phyloP scores from a whole-genome alignment of 2,113 vertebrate genomes.

The Montifringilla adamsi region DNA sequence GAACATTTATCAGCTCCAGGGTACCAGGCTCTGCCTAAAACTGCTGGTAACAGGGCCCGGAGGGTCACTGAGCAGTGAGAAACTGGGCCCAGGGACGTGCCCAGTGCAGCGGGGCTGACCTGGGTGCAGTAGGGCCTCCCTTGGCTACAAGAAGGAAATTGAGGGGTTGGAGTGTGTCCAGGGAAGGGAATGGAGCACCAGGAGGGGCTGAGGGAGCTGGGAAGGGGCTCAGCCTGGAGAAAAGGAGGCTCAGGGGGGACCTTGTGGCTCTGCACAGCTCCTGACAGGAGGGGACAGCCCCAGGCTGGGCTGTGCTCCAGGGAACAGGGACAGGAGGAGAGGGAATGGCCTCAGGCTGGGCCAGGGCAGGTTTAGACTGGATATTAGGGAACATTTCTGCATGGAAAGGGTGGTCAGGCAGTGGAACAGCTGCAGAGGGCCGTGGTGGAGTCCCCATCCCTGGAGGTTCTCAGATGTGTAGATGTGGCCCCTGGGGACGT shows the following conservation, averaged over 20 bases:
- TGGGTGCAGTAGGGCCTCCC: neutral
- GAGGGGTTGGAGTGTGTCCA: fast-evolving
- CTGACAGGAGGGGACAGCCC: neutral
- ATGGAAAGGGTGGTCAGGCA: neutral
- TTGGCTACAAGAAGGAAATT: neutral
- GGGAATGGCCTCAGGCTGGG: fast-evolving
- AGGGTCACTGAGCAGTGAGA: neutral
- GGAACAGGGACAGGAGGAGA: neutral
- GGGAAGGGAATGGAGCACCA: fast-evolving
- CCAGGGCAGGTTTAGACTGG: fast-evolving
- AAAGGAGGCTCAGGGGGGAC: neutral
- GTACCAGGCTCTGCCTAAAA: neutral
- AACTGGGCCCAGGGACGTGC: neutral
- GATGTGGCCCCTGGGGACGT: neutral
- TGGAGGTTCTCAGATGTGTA: neutral
- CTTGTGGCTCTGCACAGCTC: neutral
- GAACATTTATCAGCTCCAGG: neutral
- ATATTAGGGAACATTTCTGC: neutral
- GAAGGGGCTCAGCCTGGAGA: neutral
- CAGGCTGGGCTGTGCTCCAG: neutral
- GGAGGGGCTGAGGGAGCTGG: neutral
- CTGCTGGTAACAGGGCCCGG: neutral
- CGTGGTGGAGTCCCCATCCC: neutral
- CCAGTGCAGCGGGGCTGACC: neutral
- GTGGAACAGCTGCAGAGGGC: neutral